Evolutionary conservation across 2,888 invertebrate genomes (phyloP).

Genomic region (Augiades crinisus): DNA sequence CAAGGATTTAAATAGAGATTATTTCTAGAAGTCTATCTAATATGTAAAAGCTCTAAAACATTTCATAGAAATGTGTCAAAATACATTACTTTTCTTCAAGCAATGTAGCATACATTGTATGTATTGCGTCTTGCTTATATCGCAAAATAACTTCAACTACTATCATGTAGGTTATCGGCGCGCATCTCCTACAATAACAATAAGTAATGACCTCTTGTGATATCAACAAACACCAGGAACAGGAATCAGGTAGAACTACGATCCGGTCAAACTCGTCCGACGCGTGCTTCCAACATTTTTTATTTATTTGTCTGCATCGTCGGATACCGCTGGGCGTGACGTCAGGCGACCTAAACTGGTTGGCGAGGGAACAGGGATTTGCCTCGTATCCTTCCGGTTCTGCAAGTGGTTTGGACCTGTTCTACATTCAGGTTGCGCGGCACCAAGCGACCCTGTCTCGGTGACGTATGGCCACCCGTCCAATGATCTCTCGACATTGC

Average conservation of each 20-base stretch:
- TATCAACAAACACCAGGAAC: constrained; percentile 75
- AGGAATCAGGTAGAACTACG: constrained; percentile 81
- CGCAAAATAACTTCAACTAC: not conserved
- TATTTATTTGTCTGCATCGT: constrained; percentile 81
- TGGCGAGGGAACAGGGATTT: constrained; percentile 81
- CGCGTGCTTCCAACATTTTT: constrained; percentile 81
- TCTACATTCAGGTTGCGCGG: constrained; percentile 73
- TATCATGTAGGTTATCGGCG: constrained; percentile 4
- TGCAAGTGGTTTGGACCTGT: constrained; percentile 77
- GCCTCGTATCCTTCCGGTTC: constrained; percentile 81
- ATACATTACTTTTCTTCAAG: too few species aligned
- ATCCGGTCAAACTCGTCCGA: constrained; percentile 80
- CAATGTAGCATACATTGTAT: not conserved
- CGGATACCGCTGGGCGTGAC: constrained; percentile 79
- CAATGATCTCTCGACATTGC: constrained; percentile 37
- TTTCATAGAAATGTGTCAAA: too few species aligned
- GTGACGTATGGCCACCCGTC: constrained; percentile 55
- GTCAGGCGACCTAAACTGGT: constrained; percentile 81
- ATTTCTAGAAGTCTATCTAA: too few species aligned
- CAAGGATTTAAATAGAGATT: too few species aligned
- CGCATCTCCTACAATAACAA: constrained; percentile 38
- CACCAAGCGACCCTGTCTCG: constrained; percentile 55
- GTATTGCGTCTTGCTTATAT: not conserved
- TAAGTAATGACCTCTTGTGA: constrained; percentile 52
- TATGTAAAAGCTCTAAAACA: too few species aligned